These are phyloP conservation scores for Rhinolophus ferrumequinum DNA, from an alignment of 2,113 vertebrate species.

Conservation along the genomic window DNA sequence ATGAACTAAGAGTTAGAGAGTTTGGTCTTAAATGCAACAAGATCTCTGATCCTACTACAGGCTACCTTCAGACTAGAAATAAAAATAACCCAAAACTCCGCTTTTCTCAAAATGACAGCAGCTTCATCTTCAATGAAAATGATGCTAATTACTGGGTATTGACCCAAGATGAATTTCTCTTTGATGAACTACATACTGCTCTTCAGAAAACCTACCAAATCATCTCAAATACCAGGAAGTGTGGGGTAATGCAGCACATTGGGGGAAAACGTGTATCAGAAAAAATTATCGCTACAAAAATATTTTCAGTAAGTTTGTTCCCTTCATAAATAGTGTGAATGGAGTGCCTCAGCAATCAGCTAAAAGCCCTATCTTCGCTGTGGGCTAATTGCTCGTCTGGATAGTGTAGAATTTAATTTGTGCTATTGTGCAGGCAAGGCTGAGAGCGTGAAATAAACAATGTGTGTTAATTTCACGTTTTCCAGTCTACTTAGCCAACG, in stretches of 20 bases:
- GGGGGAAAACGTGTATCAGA: constrained; percentile 78
- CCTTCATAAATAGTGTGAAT: constrained; percentile 81
- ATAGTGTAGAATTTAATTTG: constrained; percentile 83
- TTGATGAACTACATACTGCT: constrained; percentile 77
- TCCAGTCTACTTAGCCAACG: constrained; percentile 78
- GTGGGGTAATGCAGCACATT: constrained; percentile 75
- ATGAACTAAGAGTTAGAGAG: constrained; percentile 29
- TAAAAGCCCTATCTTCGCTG: constrained; percentile 72
- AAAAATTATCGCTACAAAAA: constrained; percentile 83
- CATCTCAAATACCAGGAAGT: constrained; percentile 80
- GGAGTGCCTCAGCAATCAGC: constrained; percentile 80
- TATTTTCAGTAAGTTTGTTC: constrained; percentile 82
- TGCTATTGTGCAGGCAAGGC: constrained; percentile 83
- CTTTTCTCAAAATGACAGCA: constrained; percentile 71
- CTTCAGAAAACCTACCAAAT: constrained; percentile 80
- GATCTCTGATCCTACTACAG: constrained; percentile 56
- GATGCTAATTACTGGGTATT: constrained; percentile 81
- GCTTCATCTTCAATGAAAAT: constrained; percentile 78
- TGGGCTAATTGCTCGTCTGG: constrained; percentile 83
- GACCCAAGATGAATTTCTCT: constrained; percentile 81
- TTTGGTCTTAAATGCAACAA: neutral
- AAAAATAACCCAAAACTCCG: neutral
- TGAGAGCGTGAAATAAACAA: constrained; percentile 83
- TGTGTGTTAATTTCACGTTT: constrained; percentile 83
- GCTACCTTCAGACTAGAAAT: constrained; percentile 54